Conservation (phyloP, 2,888 invertebrate genomes). For the Omphaloscelis lunosa region DNA sequence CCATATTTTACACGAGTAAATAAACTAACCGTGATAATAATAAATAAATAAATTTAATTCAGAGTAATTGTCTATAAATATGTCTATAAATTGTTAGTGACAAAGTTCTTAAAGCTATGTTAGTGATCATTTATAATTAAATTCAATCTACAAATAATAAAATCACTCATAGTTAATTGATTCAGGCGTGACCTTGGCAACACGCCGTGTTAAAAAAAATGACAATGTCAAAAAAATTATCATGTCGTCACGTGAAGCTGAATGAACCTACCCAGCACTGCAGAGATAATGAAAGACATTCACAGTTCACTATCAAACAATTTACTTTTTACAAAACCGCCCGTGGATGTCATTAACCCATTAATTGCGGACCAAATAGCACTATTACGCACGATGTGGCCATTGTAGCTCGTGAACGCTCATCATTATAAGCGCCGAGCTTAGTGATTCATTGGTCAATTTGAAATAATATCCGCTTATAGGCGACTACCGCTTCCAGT, state of each 20-base stretch:
- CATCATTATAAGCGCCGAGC: slow-evolving; percentile 23
- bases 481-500: not conserved
- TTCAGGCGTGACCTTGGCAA: too few species aligned
- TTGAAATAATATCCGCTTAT: slow-evolving; percentile 32
- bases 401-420: slow-evolving; percentile 27
- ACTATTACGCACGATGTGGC: slow-evolving; percentile 37
- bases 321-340: slow-evolving; percentile 34
- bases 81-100: too few species aligned
- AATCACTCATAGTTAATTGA: too few species aligned
- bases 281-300: slow-evolving; percentile 42
- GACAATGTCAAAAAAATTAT: too few species aligned
- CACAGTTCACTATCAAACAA: slow-evolving; percentile 34
- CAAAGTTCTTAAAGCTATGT: too few species aligned
- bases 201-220: too few species aligned
- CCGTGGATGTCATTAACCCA: slow-evolving; percentile 20
- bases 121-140: too few species aligned
- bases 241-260: too few species aligned
- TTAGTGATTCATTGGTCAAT: slow-evolving; percentile 30
- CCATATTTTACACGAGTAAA: not conserved
- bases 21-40: not conserved
- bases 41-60: too few species aligned
- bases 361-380: slow-evolving; percentile 37
- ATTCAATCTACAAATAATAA: too few species aligned
- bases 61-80: too few species aligned
- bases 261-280: too few species aligned